Evolutionary conservation across 2,888 invertebrate genomes (phyloP).

Genomic region (Ashinkailepas kermadecensis): DNA sequence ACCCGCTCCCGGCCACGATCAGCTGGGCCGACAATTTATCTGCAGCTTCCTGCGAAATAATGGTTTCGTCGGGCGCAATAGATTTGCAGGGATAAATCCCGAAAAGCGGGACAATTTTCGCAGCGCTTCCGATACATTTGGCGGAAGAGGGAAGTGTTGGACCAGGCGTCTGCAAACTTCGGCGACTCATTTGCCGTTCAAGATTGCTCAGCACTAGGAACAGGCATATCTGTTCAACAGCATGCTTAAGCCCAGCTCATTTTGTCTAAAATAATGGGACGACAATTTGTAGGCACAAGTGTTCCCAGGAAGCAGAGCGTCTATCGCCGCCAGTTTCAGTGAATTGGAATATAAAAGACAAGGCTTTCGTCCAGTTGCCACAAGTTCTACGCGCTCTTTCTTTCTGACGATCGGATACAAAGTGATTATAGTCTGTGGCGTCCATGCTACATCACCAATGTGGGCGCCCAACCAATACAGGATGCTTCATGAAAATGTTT

Average conservation of each 20-base stretch:
- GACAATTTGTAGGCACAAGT: neutral
- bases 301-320: too few relatives aligned
- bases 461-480: too few relatives aligned
- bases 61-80: slow-evolving; percentile 10
- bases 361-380: too few relatives aligned
- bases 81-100: neutral
- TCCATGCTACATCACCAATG: too few relatives aligned
- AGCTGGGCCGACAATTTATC: neutral
- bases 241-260: too few relatives aligned
- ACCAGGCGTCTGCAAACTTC: neutral
- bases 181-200: neutral
- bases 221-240: too few relatives aligned
- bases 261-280: neutral
- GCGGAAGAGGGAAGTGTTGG: neutral
- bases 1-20: neutral
- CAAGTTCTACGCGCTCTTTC: too few relatives aligned
- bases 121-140: neutral
- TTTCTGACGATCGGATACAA: too few relatives aligned
- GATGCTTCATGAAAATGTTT: too few relatives aligned
- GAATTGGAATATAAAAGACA: too few relatives aligned
- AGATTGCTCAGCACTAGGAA: neutral
- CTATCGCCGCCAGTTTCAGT: too few relatives aligned
- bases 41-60: neutral
- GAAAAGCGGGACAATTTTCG: neutral
- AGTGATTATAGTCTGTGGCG: too few relatives aligned